Base-by-base conservation (phyloP, 2,797 vertebrate genomes). In the Parauchenoglanis punctatus region DNA sequence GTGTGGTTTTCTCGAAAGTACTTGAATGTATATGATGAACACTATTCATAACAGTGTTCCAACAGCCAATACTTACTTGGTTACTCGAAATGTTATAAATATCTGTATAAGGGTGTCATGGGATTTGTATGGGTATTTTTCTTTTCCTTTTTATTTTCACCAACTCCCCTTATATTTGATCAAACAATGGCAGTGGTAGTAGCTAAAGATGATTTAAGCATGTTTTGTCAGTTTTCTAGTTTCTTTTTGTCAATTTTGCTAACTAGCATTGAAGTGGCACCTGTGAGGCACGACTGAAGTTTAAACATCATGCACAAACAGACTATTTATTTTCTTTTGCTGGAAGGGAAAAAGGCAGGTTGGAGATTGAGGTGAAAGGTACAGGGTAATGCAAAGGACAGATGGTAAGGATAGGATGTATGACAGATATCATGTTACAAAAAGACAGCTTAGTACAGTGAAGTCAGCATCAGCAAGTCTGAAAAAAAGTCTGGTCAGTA, bases 371-470 rank as follows among this genome's bases (percentile, higher is more conserved):
- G 85, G 73, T 77, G 63, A 88, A 72, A 80, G 88, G 31, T 61
- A 46, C 13, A 52, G 61, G 40, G 13, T 83, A 86, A 72, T 89
- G 67, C 61, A 68, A 49, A 88, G 81, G 84, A 68, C 85, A 86
- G 78, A 75, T 85, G 81, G 87, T 67, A 86, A 89, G 88, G 10
- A 13, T 85, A 90, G 86, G 61, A 77, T 84, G 59, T 82, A 63
- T 72, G 65, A 63, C 78, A 54, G 67, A 86, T 84, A 83, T 91
- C 67, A 81, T 67, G 84, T 92, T 91, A 87, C 90, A 85, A 83
- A 76, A 81, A 84, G 28, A 81, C 28, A 77, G 7, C 63, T 61
- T 77, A 70, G 52, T 77, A 40, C 73, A 65, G 20, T 84, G 28
- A 68, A 85, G n/a, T 75, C 5, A 52, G 28, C 46, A 78, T 67